Conservation (phyloP, 1,140 invertebrate genomes). For the Eurosta solidaginis region DNA sequence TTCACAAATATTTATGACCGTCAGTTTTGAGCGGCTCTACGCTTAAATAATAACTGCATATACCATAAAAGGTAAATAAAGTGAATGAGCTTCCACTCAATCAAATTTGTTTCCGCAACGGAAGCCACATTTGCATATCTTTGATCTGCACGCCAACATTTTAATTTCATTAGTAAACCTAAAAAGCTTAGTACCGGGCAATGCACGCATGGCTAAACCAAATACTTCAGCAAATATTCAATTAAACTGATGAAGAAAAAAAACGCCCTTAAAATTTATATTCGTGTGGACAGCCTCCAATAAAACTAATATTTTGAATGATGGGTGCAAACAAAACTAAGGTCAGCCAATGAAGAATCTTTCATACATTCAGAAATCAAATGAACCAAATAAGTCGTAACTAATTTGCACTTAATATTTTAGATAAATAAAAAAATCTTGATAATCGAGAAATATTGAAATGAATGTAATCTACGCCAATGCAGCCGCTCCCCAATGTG, state of each 20-base stretch:
- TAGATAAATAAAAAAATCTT: not conserved
- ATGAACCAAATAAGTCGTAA: not conserved
- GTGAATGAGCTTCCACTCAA: not conserved
- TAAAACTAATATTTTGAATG: not conserved
- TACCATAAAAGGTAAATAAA: not conserved
- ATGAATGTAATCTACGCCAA: not conserved
- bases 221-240: no score
- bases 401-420: not conserved
- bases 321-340: not conserved
- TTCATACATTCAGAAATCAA: not conserved
- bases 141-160: not conserved
- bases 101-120: not conserved
- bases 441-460: not conserved
- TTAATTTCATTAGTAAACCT: no score
- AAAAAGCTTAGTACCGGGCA: no score
- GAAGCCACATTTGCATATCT: constrained; percentile 8
- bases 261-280: no score
- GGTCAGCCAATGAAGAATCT: not conserved
- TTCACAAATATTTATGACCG: not conserved
- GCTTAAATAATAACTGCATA: not conserved
- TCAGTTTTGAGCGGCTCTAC: no score
- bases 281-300: not conserved
- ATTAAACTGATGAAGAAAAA: no score
- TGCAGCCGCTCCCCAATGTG: no score
- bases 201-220: no score